phyloP scores from a whole-genome alignment of 37 sponge, comb jelly and placozoan species.

The Agelas oroides region DNA sequence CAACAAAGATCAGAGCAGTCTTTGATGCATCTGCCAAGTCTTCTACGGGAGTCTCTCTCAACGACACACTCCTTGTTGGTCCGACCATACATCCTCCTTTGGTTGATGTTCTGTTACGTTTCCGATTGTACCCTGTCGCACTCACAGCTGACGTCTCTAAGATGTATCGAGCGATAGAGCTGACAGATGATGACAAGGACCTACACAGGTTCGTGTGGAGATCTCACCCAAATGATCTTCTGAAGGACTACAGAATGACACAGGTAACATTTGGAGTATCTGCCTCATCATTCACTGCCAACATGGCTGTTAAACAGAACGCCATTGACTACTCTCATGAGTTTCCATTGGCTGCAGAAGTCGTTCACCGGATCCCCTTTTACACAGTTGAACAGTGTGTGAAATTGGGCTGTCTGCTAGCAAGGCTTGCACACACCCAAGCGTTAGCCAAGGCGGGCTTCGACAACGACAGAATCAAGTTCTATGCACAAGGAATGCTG shows the following conservation, averaged over 20 bases:
- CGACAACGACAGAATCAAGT: no score
- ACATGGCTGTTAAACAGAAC: constrained; percentile 50
- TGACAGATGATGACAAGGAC: constrained; percentile 37
- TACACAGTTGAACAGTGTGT: no score
- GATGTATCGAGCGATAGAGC: constrained; percentile 51
- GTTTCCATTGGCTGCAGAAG: constrained; percentile 40
- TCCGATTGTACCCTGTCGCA: constrained; percentile 50
- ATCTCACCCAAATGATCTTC: neutral
- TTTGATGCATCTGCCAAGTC: constrained; percentile 63
- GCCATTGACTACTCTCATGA: constrained; percentile 36
- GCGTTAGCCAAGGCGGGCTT: no score
- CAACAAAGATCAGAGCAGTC: constrained; percentile 57
- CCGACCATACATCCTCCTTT: constrained; percentile 43
- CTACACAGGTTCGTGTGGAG: constrained; percentile 50
- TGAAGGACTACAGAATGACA: constrained; percentile 53
- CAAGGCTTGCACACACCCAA: no score
- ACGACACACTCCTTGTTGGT: constrained; percentile 51
- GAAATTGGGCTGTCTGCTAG: no score
- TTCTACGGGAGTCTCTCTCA: constrained; percentile 57
- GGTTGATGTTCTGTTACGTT: constrained; percentile 50
- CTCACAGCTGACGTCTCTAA: constrained; percentile 55
- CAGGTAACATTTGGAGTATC: constrained; percentile 41
- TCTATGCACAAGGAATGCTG: no score
- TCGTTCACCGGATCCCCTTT: no score
- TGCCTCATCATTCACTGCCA: constrained; percentile 51